These are phyloP conservation scores for Tolypeutes matacus DNA, from an alignment of 2,797 vertebrate genomes.

Conservation along the genomic window DNA sequence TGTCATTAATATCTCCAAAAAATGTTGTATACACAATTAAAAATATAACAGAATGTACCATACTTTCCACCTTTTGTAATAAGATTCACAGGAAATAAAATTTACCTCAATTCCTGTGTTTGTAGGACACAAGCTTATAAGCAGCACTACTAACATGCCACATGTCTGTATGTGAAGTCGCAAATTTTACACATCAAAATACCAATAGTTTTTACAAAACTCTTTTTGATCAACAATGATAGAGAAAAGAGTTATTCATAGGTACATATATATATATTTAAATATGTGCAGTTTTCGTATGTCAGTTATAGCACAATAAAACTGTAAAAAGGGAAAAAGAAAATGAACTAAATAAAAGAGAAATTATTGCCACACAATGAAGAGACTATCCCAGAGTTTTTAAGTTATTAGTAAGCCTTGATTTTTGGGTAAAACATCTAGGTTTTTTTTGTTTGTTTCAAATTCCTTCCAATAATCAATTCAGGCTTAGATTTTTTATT, in stretches of 20 bases:
- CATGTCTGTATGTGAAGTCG: background rate
- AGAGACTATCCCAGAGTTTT: background rate
- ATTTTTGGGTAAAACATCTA: background rate
- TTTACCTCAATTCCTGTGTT: background rate
- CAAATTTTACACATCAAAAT: background rate
- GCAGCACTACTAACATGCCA: background rate
- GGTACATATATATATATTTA: no score
- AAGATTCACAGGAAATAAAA: background rate
- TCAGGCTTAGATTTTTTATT: background rate
- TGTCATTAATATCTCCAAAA: conserved; percentile 15
- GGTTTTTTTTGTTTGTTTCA: background rate
- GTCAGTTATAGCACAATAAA: no score
- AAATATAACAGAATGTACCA: background rate
- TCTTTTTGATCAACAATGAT: background rate
- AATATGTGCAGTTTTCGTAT: no score
- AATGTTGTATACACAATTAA: background rate
- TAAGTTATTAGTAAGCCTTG: background rate
- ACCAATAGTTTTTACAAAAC: background rate
- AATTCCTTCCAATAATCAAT: background rate
- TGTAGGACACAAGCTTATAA: background rate
- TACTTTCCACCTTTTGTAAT: background rate
- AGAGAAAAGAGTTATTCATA: background rate
- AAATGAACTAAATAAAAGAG: background rate
- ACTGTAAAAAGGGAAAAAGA: no score
- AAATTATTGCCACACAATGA: background rate